Evolutionary conservation across 2,113 vertebrate genomes (phyloP).

Genomic region (Diadophis punctatus): DNA sequence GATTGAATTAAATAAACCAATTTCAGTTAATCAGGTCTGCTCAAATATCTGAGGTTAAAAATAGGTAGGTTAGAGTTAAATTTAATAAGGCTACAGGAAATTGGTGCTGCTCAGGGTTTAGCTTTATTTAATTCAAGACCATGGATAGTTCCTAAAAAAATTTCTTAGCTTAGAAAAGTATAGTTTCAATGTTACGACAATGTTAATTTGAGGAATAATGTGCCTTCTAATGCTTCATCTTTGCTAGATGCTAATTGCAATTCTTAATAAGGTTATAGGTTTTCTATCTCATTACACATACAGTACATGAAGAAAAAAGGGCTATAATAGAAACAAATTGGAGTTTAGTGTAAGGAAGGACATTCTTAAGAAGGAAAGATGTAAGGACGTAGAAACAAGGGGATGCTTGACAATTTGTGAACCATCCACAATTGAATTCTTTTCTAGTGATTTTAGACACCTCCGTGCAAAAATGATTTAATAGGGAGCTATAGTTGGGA

Average conservation of each 20-base stretch:
- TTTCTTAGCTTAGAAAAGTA: not conserved
- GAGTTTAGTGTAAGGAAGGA: not conserved
- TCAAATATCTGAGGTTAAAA: not conserved
- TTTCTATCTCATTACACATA: not conserved
- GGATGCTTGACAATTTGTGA: not conserved
- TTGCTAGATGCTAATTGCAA: not conserved
- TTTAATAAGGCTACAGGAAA: not conserved
- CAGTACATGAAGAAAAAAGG: not conserved
- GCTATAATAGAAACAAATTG: not conserved
- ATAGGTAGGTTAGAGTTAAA: not conserved
- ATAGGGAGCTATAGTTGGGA: not conserved
- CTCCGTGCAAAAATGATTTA: not conserved
- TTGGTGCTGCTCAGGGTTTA: not conserved
- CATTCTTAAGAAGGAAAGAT: not conserved
- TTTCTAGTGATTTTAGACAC: not conserved
- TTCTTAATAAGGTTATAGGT: not conserved
- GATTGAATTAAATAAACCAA: not conserved
- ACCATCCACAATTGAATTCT: not conserved
- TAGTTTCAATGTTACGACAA: not conserved
- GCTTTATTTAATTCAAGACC: not conserved
- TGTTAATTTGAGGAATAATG: not conserved
- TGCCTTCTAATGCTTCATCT: not conserved
- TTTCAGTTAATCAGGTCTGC: not conserved
- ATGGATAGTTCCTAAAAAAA: not conserved
- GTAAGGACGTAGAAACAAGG: not conserved